Conservation (phyloP, 2,113 vertebrate species). For the Dermatemys mawii region DNA sequence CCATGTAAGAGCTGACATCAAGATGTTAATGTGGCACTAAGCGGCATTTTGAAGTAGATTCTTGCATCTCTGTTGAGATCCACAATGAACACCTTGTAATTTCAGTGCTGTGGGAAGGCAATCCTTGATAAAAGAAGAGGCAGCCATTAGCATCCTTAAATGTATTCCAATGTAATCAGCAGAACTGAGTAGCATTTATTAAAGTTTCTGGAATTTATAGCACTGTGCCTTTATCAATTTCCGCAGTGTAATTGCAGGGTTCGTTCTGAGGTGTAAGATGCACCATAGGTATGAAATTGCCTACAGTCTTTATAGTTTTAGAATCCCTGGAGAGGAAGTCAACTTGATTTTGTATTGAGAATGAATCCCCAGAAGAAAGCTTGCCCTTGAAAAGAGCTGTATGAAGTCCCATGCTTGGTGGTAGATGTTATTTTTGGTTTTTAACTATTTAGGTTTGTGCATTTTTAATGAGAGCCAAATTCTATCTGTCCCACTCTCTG, state of each 20-base stretch:
- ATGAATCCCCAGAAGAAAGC: neutral
- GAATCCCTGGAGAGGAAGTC: neutral
- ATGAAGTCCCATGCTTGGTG: neutral
- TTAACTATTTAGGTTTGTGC: neutral
- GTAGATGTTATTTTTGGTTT: accelerated
- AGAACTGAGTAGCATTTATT: neutral
- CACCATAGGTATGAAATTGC: conserved; percentile 10
- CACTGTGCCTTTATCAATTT: neutral
- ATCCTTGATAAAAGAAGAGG: neutral
- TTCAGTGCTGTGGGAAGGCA: neutral
- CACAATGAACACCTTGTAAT: neutral
- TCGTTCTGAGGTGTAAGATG: neutral
- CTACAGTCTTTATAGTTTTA: neutral
- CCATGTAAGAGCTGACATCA: neutral
- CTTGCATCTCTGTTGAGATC: neutral
- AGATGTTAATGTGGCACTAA: neutral
- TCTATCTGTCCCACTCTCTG: neutral
- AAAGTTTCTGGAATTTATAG: neutral
- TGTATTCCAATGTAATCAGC: neutral
- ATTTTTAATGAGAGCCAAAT: neutral
- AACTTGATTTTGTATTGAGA: neutral
- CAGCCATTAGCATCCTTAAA: neutral
- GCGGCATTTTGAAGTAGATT: conserved; percentile 24
- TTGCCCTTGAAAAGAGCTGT: neutral
- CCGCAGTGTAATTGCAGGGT: accelerated